phyloP scores from a whole-genome alignment of 2,113 vertebrate genomes.

The Falcunculus frontatus region DNA sequence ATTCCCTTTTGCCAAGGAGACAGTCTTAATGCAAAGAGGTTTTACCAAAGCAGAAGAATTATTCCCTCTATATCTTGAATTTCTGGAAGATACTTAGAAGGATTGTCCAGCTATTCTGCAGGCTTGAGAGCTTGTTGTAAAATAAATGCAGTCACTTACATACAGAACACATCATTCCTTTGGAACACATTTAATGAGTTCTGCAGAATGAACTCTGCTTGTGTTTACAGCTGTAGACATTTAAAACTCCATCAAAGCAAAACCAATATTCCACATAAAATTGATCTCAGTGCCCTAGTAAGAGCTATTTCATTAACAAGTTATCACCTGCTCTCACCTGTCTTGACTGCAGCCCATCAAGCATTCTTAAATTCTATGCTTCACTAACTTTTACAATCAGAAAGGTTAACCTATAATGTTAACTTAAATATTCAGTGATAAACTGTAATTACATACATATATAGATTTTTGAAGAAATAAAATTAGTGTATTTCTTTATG shows the following conservation, averaged over 20 bases:
- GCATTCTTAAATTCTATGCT: neutral
- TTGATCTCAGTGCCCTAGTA: neutral
- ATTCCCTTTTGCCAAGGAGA: neutral
- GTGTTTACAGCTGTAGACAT: neutral
- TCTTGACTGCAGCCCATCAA: neutral
- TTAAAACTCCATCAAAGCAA: neutral
- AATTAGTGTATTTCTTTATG: neutral
- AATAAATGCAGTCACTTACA: neutral
- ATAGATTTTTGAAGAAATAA: neutral
- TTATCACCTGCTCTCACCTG: neutral
- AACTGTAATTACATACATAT: neutral
- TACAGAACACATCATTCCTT: neutral
- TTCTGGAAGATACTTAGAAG: neutral
- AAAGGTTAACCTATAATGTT: neutral
- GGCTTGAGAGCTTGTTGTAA: neutral
- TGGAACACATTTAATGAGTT: neutral
- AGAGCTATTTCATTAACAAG: neutral
- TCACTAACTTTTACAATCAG: neutral
- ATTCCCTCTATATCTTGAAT: neutral
- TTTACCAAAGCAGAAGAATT: neutral
- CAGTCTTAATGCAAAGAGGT: neutral
- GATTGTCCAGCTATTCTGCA: neutral
- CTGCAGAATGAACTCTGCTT: neutral
- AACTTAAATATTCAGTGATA: neutral
- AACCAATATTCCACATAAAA: conserved; percentile 8